phyloP scores from a whole-genome alignment of 2,797 vertebrate genomes.

The Dipus sagitta region DNA sequence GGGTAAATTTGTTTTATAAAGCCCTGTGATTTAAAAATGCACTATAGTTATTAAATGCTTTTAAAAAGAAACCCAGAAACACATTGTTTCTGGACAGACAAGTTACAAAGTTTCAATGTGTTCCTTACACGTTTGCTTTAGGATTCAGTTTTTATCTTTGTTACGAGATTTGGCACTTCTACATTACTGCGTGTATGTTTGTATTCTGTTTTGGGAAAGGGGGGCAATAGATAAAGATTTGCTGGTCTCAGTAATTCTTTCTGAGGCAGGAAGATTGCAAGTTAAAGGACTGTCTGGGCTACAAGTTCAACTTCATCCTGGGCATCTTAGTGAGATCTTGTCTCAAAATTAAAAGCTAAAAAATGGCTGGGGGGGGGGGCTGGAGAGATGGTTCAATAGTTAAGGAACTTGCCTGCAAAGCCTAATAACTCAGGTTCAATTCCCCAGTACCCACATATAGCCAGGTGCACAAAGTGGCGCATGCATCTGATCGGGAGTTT shows the following conservation, averaged over 20 bases:
- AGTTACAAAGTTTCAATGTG: constrained; percentile 69
- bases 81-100: constrained; percentile 74
- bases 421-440: no score
- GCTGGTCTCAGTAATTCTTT: background rate
- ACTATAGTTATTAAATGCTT: constrained; percentile 75
- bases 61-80: constrained; percentile 78
- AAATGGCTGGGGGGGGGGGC: no score
- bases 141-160: constrained; percentile 68
- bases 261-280: background rate
- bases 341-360: background rate
- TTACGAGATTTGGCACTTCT: constrained; percentile 38
- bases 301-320: background rate
- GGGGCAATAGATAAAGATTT: background rate
- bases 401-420: no score
- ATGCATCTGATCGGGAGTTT: no score
- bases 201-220: constrained; percentile 45
- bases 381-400: no score
- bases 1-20: no score
- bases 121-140: constrained; percentile 70
- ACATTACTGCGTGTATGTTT: background rate
- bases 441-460: no score
- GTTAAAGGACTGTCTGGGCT: background rate
- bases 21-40: no score
- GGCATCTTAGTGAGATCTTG: background rate
- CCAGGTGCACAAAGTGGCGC: no score